phyloP scores from a whole-genome alignment of 2,888 invertebrate genomes.

The Napeogenes sylphis region DNA sequence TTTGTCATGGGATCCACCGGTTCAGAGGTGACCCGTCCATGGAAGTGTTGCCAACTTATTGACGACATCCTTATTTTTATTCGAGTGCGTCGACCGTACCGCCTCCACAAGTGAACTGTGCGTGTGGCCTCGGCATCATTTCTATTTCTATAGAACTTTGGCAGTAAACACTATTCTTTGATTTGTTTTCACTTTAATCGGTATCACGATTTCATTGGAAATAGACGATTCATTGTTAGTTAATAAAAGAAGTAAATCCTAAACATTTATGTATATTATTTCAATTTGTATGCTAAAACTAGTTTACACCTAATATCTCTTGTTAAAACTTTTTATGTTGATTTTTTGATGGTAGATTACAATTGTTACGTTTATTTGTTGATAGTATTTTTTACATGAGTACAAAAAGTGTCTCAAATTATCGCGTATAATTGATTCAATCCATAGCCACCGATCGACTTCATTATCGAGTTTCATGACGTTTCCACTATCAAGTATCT shows the following conservation, averaged over 20 bases:
- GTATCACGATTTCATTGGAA: neutral
- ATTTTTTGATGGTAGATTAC: too few species aligned
- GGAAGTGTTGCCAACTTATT: conserved; percentile 69
- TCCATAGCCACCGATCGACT: conserved; percentile 1
- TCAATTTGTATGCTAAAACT: neutral
- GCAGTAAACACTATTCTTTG: conserved; percentile 9
- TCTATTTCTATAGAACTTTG: conserved; percentile 39
- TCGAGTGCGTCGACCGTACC: conserved; percentile 72
- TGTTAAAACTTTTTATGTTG: too few species aligned
- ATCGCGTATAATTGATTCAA: neutral
- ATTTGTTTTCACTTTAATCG: neutral
- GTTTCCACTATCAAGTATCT: conserved; percentile 63
- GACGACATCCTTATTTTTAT: conserved; percentile 78
- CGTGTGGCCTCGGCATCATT: conserved; percentile 67
- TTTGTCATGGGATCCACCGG: conserved; percentile 40
- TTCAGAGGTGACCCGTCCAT: conserved; percentile 63
- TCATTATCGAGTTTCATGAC: conserved; percentile 64
- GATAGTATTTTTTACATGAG: conserved; percentile 8
- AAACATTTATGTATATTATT: too few species aligned
- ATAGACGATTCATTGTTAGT: neutral
- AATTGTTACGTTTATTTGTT: neutral
- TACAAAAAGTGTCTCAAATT: too few species aligned
- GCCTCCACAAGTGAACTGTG: conserved; percentile 58
- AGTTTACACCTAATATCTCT: neutral
- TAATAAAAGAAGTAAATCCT: too few species aligned